Evolutionary conservation across 1,140 invertebrate species (phyloP).

Genomic region (Choristoneura fumiferana): DNA sequence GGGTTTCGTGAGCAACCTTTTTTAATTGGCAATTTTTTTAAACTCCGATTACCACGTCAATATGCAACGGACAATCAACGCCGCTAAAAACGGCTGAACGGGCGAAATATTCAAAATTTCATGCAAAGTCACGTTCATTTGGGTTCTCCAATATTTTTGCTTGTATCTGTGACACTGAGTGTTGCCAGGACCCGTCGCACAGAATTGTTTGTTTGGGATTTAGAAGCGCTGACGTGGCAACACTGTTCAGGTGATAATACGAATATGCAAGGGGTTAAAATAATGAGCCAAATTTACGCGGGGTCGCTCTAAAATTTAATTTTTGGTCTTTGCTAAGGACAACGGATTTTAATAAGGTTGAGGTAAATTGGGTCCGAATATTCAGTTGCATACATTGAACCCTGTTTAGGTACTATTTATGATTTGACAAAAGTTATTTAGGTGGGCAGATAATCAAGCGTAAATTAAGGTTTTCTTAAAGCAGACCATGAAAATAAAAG

Average conservation of each 20-base stretch:
- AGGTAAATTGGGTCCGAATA: neutral
- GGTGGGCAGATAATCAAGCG: too few relatives aligned
- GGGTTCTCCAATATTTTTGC: slow-evolving; percentile 6
- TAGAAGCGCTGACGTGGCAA: slow-evolving; percentile 10
- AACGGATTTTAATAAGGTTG: neutral
- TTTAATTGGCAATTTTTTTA: neutral
- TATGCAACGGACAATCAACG: neutral
- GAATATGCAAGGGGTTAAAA: slow-evolving; percentile 2
- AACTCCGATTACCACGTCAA: neutral
- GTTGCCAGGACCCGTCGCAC: neutral
- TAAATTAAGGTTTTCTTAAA: too few relatives aligned
- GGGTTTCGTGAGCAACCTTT: too few relatives aligned
- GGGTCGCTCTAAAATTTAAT: neutral
- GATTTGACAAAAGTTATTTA: too few relatives aligned
- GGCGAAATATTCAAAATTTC: slow-evolving; percentile 6
- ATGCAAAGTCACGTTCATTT: slow-evolving; percentile 13
- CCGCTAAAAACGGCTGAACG: neutral
- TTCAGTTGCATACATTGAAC: too few relatives aligned
- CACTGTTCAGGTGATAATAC: slow-evolving; percentile 13
- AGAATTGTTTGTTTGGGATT: slow-evolving; percentile 1
- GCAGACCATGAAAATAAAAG: too few relatives aligned
- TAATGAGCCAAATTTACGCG: neutral
- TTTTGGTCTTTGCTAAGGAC: slow-evolving; percentile 11
- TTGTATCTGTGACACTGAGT: slow-evolving; percentile 6
- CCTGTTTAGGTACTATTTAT: too few relatives aligned